Evolutionary conservation across 2,797 vertebrate species (phyloP), one percentile per base, ranked within the genome.

Genomic region (Etheostoma nigrum): DNA sequence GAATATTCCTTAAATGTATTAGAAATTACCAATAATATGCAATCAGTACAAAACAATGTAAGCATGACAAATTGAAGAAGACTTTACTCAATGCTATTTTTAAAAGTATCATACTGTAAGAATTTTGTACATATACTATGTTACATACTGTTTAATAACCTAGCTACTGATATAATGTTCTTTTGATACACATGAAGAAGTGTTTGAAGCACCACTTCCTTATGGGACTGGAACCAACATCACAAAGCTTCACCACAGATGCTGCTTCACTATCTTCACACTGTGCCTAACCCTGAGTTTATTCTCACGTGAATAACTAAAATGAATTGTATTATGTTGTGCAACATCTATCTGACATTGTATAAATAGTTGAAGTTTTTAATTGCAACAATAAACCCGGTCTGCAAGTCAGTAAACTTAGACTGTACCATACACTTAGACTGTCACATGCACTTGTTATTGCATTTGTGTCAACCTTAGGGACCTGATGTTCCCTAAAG

Each of bases 191-290:
- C 23, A 30, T 1, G 3, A 45, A 14, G 12, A 59, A 36, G 6
- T 25, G 1, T 0, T 76, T 61, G 8, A 14, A 30, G 5, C 30
- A 30, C 5, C 6, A 60, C 57, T 65, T 82, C 69, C 60, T 72
- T 19, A 51, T 33, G 11, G 21, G 16, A 13, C 11, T 47, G 0
- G 5, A n/a, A 10, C 45, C 19, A 53, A 2, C 27, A 23, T 16
- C 15, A 45, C 30, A 42, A 25, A 52, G 9, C 23, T 25, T 4
- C 16, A 42, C 2, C 21, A 23, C 2, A 33, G 30, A 21, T 13
- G 15, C 47, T 9, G 25, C 9, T 40, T 42, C 27, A 57, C 15
- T 7, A 1, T 57, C 0, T 14, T 8, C 21, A 12, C 49, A 45
- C 6, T 2, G 7, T 33, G n/a, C 42, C 23, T 16, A 33, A 54